These are phyloP conservation scores for Hyles lineata DNA, from an alignment of 2,888 invertebrate genomes.

Conservation along the genomic window DNA sequence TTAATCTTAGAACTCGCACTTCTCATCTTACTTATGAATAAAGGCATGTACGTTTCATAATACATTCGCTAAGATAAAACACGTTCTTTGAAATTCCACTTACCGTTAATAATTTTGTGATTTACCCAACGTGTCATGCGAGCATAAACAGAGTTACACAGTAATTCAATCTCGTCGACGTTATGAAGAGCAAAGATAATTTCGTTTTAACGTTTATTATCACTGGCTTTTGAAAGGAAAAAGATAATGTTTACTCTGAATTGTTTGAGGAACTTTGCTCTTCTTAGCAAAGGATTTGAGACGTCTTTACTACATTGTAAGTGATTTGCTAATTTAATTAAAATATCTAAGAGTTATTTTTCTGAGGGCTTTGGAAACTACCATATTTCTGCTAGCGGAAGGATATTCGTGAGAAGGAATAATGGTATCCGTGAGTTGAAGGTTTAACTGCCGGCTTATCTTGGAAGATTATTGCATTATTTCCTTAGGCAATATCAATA, in stretches of 20 bases:
- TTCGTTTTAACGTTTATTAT: neutral
- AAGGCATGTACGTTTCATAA: too few relatives aligned
- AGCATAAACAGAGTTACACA: neutral
- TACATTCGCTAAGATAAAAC: neutral
- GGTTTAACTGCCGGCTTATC: too few relatives aligned
- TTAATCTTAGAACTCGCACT: neutral
- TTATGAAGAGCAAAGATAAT: neutral
- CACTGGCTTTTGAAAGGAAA: neutral
- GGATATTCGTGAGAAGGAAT: too few relatives aligned
- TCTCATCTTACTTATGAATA: neutral
- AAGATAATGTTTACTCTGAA: neutral
- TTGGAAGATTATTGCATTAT: too few relatives aligned
- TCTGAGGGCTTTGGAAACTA: too few relatives aligned
- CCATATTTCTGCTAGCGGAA: too few relatives aligned
- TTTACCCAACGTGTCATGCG: neutral
- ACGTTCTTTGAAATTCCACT: neutral
- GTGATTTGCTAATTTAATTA: too few relatives aligned
- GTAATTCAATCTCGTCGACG: conserved; percentile 13
- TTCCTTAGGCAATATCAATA: too few relatives aligned
- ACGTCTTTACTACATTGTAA: too few relatives aligned
- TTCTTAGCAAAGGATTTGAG: neutral
- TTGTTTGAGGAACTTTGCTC: too few relatives aligned
- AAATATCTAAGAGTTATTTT: too few relatives aligned
- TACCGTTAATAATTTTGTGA: neutral
- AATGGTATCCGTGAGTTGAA: too few relatives aligned